Conservation (phyloP, 2,797 vertebrate genomes). For the Pteropus rufus region DNA sequence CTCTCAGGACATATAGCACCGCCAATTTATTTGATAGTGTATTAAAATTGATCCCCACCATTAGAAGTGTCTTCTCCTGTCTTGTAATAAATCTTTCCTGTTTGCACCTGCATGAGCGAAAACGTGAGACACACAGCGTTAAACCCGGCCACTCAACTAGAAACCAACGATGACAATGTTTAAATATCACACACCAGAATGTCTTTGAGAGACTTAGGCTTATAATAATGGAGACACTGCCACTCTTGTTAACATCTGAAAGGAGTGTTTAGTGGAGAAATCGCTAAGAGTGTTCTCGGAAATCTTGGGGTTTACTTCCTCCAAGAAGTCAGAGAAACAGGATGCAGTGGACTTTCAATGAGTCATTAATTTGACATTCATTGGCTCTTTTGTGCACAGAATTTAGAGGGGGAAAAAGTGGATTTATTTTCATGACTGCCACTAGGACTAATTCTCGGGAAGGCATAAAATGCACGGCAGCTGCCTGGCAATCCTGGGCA, state of each 20-base stretch:
- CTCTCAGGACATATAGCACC: neutral
- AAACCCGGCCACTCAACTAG: neutral
- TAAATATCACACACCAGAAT: neutral
- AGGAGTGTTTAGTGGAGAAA: constrained; percentile 32
- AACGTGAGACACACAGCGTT: neutral
- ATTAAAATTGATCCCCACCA: neutral
- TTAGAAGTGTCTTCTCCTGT: neutral
- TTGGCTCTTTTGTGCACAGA: constrained; percentile 62
- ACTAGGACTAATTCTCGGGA: constrained; percentile 34
- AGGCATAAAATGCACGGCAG: constrained; percentile 56
- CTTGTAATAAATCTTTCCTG: neutral
- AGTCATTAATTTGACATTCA: constrained; percentile 70
- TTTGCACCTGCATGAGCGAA: neutral
- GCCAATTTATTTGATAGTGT: neutral
- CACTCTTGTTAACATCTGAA: neutral
- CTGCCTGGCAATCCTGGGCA: constrained; percentile 42
- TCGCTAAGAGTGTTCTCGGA: constrained; percentile 59
- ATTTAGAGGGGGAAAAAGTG: neutral
- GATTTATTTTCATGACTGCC: constrained; percentile 58
- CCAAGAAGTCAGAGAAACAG: constrained; percentile 63
- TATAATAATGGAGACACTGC: neutral
- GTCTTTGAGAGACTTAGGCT: neutral
- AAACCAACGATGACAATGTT: neutral
- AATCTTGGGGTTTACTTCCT: constrained; percentile 64
- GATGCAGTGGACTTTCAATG: constrained; percentile 64